Evolutionary conservation across 2,113 vertebrate genomes (phyloP).

Genomic region (Meles meles): DNA sequence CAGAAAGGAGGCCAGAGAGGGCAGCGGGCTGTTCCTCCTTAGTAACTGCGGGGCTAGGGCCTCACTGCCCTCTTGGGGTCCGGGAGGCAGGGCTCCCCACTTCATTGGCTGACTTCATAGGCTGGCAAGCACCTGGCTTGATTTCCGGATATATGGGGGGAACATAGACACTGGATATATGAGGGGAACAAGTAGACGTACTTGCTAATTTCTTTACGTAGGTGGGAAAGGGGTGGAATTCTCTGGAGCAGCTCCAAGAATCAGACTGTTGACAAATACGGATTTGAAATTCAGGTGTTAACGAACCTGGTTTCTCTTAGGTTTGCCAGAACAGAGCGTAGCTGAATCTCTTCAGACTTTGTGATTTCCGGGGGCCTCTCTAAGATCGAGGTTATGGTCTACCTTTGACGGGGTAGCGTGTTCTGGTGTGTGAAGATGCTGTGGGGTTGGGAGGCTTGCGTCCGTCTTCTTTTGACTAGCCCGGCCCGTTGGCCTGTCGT

Average conservation of each 20-base stretch:
- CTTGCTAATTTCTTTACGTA: neutral
- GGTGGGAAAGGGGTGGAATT: neutral
- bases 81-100: too few relatives aligned
- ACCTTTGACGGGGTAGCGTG: neutral
- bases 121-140: neutral
- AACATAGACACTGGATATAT: neutral
- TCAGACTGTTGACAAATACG: neutral
- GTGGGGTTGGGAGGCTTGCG: neutral
- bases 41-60: rapidly evolving
- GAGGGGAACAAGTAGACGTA: neutral
- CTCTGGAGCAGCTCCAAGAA: neutral
- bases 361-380: neutral
- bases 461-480: rapidly evolving
- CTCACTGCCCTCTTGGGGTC: rapidly evolving
- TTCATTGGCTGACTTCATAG: rapidly evolving
- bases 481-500: neutral
- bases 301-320: neutral
- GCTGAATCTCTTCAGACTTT: neutral
- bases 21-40: neutral
- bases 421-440: too few relatives aligned
- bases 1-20: neutral
- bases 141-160: neutral
- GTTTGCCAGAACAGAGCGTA: neutral
- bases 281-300: neutral
- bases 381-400: neutral